These are phyloP conservation scores for Gastrophryne carolinensis DNA, from an alignment of 2,797 vertebrate species.

Conservation along the genomic window DNA sequence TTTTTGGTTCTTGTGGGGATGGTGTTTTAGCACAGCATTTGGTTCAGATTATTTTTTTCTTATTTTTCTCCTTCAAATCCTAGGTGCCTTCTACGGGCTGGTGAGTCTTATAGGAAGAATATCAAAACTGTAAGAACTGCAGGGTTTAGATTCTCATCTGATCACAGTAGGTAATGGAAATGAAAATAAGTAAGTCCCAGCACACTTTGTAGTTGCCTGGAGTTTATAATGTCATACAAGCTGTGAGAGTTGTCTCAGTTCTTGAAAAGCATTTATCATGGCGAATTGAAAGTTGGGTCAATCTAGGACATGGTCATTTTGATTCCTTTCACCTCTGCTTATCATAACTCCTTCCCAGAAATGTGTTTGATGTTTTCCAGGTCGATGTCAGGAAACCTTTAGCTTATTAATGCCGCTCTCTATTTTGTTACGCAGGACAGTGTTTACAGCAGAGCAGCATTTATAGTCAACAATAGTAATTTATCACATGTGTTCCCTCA, in stretches of 20 bases:
- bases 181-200: neutral
- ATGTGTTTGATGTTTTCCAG: neutral
- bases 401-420: neutral
- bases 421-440: neutral
- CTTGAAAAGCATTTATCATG: neutral
- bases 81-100: too few relatives aligned
- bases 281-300: neutral
- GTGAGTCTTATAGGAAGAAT: too few relatives aligned
- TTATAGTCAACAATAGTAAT: conserved; percentile 44
- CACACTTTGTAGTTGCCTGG: neutral
- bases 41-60: too few relatives aligned
- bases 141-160: neutral
- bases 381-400: neutral
- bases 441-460: neutral
- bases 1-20: too few relatives aligned
- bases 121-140: neutral
- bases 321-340: conserved; percentile 6
- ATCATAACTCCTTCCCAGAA: neutral
- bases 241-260: neutral
- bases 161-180: conserved; percentile 18
- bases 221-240: conserved; percentile 1
- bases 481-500: conserved; percentile 50
- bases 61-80: too few relatives aligned
- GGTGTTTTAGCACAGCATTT: too few relatives aligned
- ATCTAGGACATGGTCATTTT: conserved; percentile 14